Conservation (phyloP, 2,888 invertebrate species). For the Xylota sylvarum region DNA sequence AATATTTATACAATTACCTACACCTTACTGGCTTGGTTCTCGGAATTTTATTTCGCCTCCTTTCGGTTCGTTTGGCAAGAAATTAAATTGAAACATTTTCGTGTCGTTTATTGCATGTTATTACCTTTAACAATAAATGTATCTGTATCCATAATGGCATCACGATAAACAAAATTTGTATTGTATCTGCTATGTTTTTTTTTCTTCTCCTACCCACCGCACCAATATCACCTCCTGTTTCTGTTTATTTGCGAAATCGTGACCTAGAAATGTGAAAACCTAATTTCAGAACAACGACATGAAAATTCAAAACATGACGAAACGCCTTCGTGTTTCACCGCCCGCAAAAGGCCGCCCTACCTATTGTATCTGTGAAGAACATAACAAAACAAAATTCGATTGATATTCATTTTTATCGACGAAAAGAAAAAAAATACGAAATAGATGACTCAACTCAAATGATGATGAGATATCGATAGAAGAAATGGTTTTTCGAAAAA, state of each 20-base stretch:
- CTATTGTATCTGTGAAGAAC: constrained; percentile 19
- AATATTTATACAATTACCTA: constrained; percentile 40
- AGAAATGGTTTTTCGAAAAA: not conserved
- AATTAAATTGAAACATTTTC: constrained; percentile 69
- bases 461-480: constrained; percentile 1
- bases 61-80: constrained; percentile 24
- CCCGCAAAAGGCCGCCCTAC: not conserved
- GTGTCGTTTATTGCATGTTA: constrained; percentile 62
- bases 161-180: constrained; percentile 54
- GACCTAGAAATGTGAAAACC: constrained; percentile 56
- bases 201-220: not conserved
- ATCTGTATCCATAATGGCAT: constrained; percentile 55
- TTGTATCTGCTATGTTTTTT: constrained; percentile 12
- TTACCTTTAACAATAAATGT: constrained; percentile 59
- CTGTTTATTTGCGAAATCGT: constrained; percentile 54
- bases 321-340: not conserved
- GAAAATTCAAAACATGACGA: constrained; percentile 57
- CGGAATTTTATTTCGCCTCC: constrained; percentile 7
- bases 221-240: not conserved
- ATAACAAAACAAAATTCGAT: constrained; percentile 34
- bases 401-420: constrained; percentile 51
- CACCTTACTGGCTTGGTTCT: not conserved
- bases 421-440: constrained; percentile 6
- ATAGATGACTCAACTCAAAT: constrained; percentile 14
- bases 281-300: constrained; percentile 55